phyloP scores from a whole-genome alignment of 2,113 vertebrate species.

The Cervus canadensis region DNA sequence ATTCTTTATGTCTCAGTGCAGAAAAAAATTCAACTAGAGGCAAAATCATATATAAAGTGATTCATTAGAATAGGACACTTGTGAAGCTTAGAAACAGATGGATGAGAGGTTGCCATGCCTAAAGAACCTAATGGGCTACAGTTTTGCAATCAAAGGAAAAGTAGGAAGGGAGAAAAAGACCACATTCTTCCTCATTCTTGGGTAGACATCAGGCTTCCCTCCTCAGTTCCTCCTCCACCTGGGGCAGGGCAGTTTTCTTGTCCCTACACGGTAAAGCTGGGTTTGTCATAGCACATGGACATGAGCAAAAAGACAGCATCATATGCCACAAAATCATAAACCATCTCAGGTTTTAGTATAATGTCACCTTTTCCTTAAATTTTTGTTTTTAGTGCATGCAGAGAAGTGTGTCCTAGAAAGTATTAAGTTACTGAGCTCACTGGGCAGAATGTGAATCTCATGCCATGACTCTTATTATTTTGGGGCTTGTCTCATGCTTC shows the following conservation, averaged over 20 bases:
- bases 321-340: neutral
- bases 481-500: neutral
- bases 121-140: neutral
- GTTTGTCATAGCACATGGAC: neutral
- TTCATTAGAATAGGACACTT: neutral
- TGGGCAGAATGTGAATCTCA: neutral
- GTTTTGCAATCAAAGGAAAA: neutral
- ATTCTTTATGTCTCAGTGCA: neutral
- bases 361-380: neutral
- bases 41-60: neutral
- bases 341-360: neutral
- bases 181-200: neutral
- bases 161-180: neutral
- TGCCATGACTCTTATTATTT: neutral
- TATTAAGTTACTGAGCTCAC: neutral
- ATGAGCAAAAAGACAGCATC: neutral
- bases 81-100: neutral
- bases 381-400: neutral
- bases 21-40: neutral
- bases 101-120: neutral
- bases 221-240: neutral
- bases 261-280: neutral
- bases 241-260: neutral
- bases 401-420: neutral
- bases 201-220: neutral